Evolutionary conservation across 2,797 vertebrate species (phyloP).

Genomic region (Eremophila alpestris): DNA sequence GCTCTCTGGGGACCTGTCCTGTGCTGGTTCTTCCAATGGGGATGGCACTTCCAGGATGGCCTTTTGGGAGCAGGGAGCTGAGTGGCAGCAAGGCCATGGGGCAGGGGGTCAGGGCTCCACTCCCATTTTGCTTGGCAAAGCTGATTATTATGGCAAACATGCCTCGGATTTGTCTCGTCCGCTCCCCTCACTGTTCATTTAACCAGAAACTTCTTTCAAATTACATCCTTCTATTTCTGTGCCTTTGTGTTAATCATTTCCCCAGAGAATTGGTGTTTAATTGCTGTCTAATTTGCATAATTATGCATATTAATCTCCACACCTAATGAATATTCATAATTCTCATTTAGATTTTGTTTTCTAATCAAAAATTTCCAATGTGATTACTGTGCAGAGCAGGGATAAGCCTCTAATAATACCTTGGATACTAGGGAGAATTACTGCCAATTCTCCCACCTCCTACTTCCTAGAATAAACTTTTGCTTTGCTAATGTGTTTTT

Average conservation of each 20-base stretch:
- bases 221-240: slow-evolving; percentile 67
- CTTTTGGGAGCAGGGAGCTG: background rate
- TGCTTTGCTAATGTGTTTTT: slow-evolving; percentile 66
- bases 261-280: slow-evolving; percentile 84
- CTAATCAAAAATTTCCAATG: slow-evolving; percentile 86
- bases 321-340: slow-evolving; percentile 94
- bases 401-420: slow-evolving; percentile 66
- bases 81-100: background rate
- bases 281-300: slow-evolving; percentile 96
- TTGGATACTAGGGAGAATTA: slow-evolving; percentile 46
- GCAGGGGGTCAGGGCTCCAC: background rate
- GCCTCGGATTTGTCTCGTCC: slow-evolving; percentile 35
- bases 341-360: slow-evolving; percentile 89
- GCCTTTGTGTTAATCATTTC: slow-evolving; percentile 74
- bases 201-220: slow-evolving; percentile 74
- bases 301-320: slow-evolving; percentile 93
- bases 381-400: slow-evolving; percentile 64
- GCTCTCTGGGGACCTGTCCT: background rate
- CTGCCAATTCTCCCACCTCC: slow-evolving; percentile 65
- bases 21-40: background rate
- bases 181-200: slow-evolving; percentile 60
- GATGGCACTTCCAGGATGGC: background rate
- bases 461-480: slow-evolving; percentile 72
- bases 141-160: slow-evolving; percentile 68
- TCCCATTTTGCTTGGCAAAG: background rate